Evolutionary conservation across 2,113 vertebrate species (phyloP), one percentile per base, ranked within the genome.

Genomic region (Amblyornis subalaris): DNA sequence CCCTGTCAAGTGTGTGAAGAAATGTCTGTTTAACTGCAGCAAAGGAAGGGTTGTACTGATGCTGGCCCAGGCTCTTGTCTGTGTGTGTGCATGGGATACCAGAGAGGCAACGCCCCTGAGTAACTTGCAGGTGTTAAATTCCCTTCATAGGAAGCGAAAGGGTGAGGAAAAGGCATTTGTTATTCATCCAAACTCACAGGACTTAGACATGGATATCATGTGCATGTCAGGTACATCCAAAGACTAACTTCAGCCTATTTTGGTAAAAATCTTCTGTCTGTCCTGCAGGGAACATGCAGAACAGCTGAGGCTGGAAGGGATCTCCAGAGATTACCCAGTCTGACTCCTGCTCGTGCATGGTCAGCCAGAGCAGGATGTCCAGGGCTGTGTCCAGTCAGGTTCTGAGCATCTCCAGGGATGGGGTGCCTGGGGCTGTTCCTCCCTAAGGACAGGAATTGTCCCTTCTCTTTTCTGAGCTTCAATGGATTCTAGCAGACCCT

Each of bases 381-480:
- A 33, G 42, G 9, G 42, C 11, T 65, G 5, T 57, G 42, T 33
- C 50, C 25, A 42, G 50, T 10, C 31, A 23, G 31, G 12, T 33
- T 72, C 50, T 36, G 14, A 53, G 12, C 51, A 66, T 14, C 17
- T 28, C 36, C 51, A 25, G 2, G 2, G 1, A 2, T 14, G 14
- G 6, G 70, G 1, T 28, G 7, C 24, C 7, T 31, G 23, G 7
- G 0, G 2, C 36, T 38, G 3, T 21, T 89, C 13, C 1, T 31
- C 6, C 4, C 7, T 4, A 28, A 11, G 12, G 5, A 18, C 17
- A 22, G 3, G 25, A 67, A 14, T 14, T 28, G 2, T 2, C 14
- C 25, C 11, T 71, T 72, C 8, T 4, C 16, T 62, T 64, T 54
- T 4, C 12, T 26, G 12, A 38, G 9, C 18, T 47, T 33, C 61